Conservation (phyloP, 2,113 vertebrate genomes). For the Podocnemis expansa region DNA sequence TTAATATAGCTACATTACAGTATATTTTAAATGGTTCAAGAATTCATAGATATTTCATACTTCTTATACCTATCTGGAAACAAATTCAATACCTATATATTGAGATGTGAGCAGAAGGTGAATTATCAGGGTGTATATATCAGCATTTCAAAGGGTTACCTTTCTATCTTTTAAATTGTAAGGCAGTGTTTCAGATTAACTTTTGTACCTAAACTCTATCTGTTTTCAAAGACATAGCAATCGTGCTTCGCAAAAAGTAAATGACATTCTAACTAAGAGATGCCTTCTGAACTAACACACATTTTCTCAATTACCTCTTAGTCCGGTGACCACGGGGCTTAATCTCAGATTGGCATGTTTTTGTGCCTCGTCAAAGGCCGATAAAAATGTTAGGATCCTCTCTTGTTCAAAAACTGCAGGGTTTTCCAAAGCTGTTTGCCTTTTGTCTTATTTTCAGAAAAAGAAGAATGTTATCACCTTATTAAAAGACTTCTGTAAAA, state of each 20-base stretch:
- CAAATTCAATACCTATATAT: not conserved
- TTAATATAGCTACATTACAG: not conserved
- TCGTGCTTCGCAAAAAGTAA: not conserved
- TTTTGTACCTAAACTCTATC: not conserved
- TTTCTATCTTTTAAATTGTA: not conserved
- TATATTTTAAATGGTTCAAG: not conserved
- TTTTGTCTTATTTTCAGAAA: not conserved
- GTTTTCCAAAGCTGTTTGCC: not conserved
- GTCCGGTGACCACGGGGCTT: not conserved
- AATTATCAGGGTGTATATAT: not conserved
- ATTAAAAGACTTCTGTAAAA: not conserved
- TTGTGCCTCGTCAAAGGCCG: constrained; percentile 12
- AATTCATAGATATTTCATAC: not conserved
- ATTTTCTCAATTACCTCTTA: constrained; percentile 12
- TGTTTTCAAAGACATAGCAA: not conserved
- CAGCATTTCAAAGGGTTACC: not conserved
- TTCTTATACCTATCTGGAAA: not conserved
- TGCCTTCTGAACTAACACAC: not conserved
- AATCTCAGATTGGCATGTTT: not conserved
- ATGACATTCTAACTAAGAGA: not conserved
- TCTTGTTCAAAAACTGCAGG: not conserved
- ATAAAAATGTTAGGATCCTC: constrained; percentile 30
- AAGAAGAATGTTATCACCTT: rapidly evolving
- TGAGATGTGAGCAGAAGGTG: not conserved
- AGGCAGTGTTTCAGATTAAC: not conserved